These are phyloP conservation scores for Platanista minor DNA, from an alignment of 2,113 vertebrate genomes.

Conservation along the genomic window DNA sequence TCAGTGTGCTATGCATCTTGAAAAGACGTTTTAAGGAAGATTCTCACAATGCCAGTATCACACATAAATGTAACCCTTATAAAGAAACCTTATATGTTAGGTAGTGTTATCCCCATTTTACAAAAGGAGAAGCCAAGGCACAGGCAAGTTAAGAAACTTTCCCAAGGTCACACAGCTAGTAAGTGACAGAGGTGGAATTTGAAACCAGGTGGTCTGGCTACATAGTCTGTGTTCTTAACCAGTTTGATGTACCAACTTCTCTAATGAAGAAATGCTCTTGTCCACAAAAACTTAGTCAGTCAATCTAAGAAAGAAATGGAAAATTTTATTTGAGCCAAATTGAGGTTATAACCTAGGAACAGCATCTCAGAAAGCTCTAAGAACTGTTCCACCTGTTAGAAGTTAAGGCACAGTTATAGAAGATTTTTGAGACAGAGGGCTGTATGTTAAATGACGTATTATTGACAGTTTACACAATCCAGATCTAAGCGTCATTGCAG, in stretches of 20 bases:
- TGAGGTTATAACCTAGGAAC: background rate
- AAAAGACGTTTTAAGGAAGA: constrained; percentile 19
- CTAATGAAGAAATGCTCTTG: background rate
- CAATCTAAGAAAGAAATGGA: background rate
- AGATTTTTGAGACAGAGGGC: background rate
- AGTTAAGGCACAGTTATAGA: background rate
- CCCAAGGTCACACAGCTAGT: background rate
- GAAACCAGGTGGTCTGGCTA: background rate
- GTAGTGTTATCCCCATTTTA: background rate
- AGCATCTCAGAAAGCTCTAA: background rate
- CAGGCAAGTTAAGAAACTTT: background rate
- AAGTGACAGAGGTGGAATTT: background rate
- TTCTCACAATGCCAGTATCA: background rate
- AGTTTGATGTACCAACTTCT: background rate
- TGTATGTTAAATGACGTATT: background rate
- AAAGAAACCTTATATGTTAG: background rate
- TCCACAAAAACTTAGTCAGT: background rate
- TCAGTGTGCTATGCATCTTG: background rate
- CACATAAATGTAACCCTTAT: background rate
- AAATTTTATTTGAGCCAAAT: background rate
- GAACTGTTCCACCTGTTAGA: background rate
- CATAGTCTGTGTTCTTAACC: background rate
- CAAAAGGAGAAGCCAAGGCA: background rate
- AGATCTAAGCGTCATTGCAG: background rate
- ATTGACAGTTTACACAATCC: background rate